Evolutionary conservation across 23 tunicate species (phyloP), one percentile per base, ranked within the genome.

Genomic region (Ascidia mentula): DNA sequence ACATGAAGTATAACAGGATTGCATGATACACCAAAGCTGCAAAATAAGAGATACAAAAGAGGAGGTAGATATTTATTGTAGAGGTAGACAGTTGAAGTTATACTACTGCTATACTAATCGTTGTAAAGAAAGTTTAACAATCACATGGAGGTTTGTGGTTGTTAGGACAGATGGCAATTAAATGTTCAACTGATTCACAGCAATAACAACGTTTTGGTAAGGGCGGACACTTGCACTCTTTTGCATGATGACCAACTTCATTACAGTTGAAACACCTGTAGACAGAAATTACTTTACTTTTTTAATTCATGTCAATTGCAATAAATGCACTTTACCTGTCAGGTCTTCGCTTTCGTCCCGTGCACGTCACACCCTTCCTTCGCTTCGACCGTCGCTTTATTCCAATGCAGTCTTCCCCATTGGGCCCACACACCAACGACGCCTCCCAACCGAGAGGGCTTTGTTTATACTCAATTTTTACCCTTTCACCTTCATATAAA

Each of bases 141-240:
- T n/a, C n/a, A n/a, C n/a, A 28, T 28, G 65, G 65, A 6, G 65
- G 1, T 5, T 79, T 81, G 15, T 35, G 77, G 59, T 87, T 88
- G 0, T 38, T 15, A 2, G 89, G 85, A 40, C 95, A 89, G 31
- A 79, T 45, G 13, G 85, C 89, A 20, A 89, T 85, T 32, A 89
- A 73, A 60, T 89, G 95, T 30, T 79, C 85, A 40, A 79, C 40
- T 1, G 95, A 84, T 75, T 89, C 84, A 46, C 95, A 89, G 31
- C 80, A 85, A 75, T 89, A 89, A 61, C 95, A 89, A 39, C 95
- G 85, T 80, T 89, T 89, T 70, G 95, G 89, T 59, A 89, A n/a
- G 20, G 95, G 85, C 18, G 85, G 89, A 13, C 31, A 42, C 12
- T 74, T 74, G 78, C 95, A 89, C 40, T 89, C 89, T 74, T 84